Evolutionary conservation across 2,888 invertebrate genomes (phyloP), one percentile per base, ranked within the genome.

Genomic region (Latrodectus hesperus): DNA sequence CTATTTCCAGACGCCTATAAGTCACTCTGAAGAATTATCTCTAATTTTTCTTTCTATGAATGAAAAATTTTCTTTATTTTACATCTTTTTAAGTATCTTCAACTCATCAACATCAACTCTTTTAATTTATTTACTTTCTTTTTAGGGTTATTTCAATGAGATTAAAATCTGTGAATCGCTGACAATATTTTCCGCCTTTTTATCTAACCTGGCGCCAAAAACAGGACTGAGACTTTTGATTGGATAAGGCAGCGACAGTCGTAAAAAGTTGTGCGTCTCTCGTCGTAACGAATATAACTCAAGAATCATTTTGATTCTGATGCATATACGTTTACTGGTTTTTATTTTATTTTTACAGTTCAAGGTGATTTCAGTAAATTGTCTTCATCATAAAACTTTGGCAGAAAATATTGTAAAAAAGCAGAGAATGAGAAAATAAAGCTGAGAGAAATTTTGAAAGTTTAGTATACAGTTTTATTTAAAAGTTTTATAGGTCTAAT

Each of bases 131-230:
- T 76, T 64, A 26, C 64, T 76, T 76, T 17, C 49, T 17, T 72
- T 72, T 51, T 8, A 6, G 52, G 67, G 26, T 68, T 77, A 26
- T 70, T 70, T 12, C 55, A 55, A 55, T 38, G 16, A 70, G 78
- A 70, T 78, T 78, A 78, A 60, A 38, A 78, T 78, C 78, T 78
- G 70, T 53, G 55, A 17, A 55, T 14, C 22, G n/a, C 55, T 53
- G 67, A 71, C 55, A 49, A 51, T 67, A 52, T 77, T 51, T 22
- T 55, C 52, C 53, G 52, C 70, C 53, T 55, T 16, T 53, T 51
- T 53, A 70, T 77, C 77, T 55, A 70, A 49, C 70, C 78, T 78
- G 78, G 78, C 78, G 78, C 78, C 78, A 78, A 78, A 78, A 78
- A 70, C 70, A 55, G 38, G 70, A 78, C 16, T 11, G 67, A n/a